Evolutionary conservation across 2,797 vertebrate genomes (phyloP).

Genomic region (Lepidocolaptes lacrymiger): DNA sequence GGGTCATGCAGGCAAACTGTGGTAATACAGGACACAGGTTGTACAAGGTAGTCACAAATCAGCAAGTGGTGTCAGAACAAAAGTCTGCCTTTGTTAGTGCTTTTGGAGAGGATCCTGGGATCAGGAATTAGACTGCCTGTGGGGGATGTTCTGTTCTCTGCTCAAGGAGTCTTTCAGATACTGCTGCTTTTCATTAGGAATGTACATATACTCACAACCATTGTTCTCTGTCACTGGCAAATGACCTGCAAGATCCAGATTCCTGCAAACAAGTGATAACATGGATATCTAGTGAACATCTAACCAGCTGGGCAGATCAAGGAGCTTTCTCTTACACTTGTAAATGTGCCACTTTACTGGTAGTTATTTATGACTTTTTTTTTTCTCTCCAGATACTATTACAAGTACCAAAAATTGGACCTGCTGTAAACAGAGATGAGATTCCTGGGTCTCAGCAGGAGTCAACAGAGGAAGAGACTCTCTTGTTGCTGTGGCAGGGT

Average conservation of each 20-base stretch:
- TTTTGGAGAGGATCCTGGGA: neutral
- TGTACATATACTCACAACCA: neutral
- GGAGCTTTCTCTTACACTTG: neutral
- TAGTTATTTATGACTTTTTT: neutral
- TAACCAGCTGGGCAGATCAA: neutral
- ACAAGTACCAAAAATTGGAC: slow-evolving; percentile 20
- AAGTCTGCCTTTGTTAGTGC: neutral
- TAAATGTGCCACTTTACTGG: neutral
- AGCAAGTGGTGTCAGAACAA: neutral
- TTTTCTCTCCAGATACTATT: slow-evolving; percentile 39
- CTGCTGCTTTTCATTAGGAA: neutral
- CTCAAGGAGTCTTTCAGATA: neutral
- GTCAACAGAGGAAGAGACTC: neutral
- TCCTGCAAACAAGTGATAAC: neutral
- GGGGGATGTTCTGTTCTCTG: neutral
- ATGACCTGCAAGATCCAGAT: neutral
- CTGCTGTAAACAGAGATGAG: slow-evolving; percentile 27
- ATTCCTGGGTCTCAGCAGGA: neutral
- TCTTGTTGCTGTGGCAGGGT: neutral
- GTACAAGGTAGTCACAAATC: neutral
- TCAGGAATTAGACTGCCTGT: neutral
- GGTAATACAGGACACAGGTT: neutral
- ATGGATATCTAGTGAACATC: neutral
- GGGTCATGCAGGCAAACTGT: neutral
- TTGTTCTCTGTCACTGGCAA: neutral